Conservation (phyloP, 1,140 invertebrate genomes). For the Diabrotica undecimpunctata region DNA sequence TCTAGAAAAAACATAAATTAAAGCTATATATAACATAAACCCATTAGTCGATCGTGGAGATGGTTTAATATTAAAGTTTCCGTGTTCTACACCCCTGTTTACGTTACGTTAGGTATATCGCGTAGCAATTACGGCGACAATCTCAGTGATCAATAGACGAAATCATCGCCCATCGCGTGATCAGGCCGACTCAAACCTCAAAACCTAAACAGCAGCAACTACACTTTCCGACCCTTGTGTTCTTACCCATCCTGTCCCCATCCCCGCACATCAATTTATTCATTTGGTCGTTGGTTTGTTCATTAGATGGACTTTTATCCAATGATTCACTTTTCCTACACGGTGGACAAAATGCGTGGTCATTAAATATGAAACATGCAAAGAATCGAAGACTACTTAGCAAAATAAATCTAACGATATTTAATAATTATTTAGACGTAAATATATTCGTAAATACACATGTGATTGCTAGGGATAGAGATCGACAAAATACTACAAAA, state of each 20-base stretch:
- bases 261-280: constrained; percentile 16
- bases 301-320: not conserved
- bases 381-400: too few relatives aligned
- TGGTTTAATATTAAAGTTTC: not conserved
- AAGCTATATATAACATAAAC: too few relatives aligned
- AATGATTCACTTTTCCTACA: not conserved
- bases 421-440: too few relatives aligned
- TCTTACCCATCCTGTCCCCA: not conserved
- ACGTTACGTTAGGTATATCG: constrained; percentile 7
- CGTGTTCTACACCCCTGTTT: constrained; percentile 10
- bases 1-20: too few relatives aligned
- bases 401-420: too few relatives aligned
- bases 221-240: constrained; percentile 3
- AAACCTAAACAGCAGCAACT: constrained; percentile 22
- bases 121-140: constrained; percentile 37
- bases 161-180: constrained; percentile 38
- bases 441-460: too few relatives aligned
- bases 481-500: too few relatives aligned
- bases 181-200: constrained; percentile 29
- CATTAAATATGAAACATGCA: too few relatives aligned
- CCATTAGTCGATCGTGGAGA: too few relatives aligned
- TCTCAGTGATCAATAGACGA: constrained; percentile 43
- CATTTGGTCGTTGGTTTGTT: constrained; percentile 6
- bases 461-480: too few relatives aligned
- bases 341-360: too few relatives aligned